Base-by-base conservation (phyloP, 2,113 vertebrate species). In the Nycticebus coucang region DNA sequence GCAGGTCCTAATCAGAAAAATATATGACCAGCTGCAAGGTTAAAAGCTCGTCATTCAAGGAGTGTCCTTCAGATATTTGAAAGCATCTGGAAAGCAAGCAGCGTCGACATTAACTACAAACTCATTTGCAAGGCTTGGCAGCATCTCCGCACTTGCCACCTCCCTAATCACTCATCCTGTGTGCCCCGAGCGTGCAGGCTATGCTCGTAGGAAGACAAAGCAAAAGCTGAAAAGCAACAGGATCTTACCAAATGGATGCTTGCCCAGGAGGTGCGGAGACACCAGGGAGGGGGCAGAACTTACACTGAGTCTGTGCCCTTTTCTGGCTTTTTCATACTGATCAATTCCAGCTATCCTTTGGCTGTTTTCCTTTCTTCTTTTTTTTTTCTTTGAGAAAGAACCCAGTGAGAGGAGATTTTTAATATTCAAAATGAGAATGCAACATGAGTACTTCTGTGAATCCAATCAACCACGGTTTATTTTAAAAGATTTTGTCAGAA, bases 1-100 rank as follows among this genome's bases (percentile, higher is more conserved):
- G 64, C 71, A 57, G 7, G 5, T 97, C 59, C 93, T 95, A 79
- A 93, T 95, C 87, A 77, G 95, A 95, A 96, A 97, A 94, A 95
- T 88, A 97, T 97, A 94, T 92, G 95, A 75, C 89, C 91, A 96
- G 93, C 96, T 80, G 82, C 93, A 80, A 87, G 84, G 93, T 96
- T 95, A 86, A 89, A 97, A 95, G 92, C 83, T 96, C 55, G 10
- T 94, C 87, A 89, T 94, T 94, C 75, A 96, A 71, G 21, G 75
- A 93, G 69, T 45, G 87, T 96, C 96, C 93, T 97, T 95, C 86
- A 33, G 55, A 15, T 74, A 37, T 96, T 55, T 96, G 93, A 96
- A 95, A 95, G 96, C 93, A 84, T 94, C 96, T 94, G 94, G 87
- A 94, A 93, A 93, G 94, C 95, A 96, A 83, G 86, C 0, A 19